Evolutionary conservation across 2,113 vertebrate genomes (phyloP).

Genomic region (Centrocercus urophasianus): DNA sequence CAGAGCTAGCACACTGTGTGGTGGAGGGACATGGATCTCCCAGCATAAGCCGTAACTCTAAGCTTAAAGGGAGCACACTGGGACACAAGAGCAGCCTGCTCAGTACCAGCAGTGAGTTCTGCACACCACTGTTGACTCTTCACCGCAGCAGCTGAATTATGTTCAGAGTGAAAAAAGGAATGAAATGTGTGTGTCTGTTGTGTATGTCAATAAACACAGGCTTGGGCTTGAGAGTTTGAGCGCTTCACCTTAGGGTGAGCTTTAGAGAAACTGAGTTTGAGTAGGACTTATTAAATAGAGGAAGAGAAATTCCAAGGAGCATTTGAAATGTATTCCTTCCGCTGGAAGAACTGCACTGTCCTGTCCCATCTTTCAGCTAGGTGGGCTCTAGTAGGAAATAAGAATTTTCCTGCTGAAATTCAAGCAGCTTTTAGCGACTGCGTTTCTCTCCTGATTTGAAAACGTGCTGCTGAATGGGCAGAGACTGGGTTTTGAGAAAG

Average conservation of each 20-base stretch:
- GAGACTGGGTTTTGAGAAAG: no score
- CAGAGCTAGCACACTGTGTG: background rate
- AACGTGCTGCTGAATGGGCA: background rate
- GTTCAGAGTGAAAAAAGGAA: background rate
- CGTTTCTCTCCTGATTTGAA: fast-evolving
- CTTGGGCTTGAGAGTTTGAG: fast-evolving
- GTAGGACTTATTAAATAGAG: background rate
- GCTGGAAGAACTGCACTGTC: background rate
- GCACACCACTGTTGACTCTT: fast-evolving
- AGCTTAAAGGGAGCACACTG: background rate
- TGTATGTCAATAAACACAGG: fast-evolving
- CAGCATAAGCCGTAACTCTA: background rate
- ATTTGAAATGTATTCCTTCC: background rate
- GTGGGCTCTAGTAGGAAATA: no score
- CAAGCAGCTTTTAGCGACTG: background rate
- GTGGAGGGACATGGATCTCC: background rate
- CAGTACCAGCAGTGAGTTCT: background rate
- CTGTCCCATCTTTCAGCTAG: background rate
- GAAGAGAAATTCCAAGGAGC: background rate
- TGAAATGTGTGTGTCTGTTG: background rate
- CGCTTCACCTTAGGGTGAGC: fast-evolving
- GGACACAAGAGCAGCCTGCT: fast-evolving
- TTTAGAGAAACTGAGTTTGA: background rate
- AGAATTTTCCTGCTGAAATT: background rate
- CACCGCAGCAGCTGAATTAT: background rate